Base-by-base conservation (phyloP, 1,140 invertebrate genomes). In the Bombus picipes region DNA sequence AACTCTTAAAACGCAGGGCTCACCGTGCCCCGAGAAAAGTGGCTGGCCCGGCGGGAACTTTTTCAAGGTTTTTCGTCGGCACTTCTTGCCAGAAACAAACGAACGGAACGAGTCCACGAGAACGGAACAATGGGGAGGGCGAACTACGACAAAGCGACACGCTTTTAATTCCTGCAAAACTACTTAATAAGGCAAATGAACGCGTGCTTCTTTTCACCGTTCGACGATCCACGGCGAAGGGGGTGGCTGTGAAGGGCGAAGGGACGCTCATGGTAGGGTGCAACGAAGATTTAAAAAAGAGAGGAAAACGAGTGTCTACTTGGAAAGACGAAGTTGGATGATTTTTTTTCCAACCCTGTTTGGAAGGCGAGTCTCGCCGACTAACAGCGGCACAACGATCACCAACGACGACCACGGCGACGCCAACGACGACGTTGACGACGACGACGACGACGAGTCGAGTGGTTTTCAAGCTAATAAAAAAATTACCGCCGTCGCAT, bases 391-490 rank as follows among this genome's bases (percentile, higher is more conserved):
- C 73, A 90, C 86, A 82, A 90, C 66, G 81, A 90, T 77, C 75
- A 86, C 84, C 53, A 12, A 77, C 87, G 85, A 81, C 74, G 57
- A 59, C 59, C 74, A 68, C 57, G 37, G 34, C 75, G 82, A 86
- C 87, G 82, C 79, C 86, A 80, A 72, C 71, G 73, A 75, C 68
- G 82, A 74, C 68, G 85, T 62, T 70, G 84, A 68, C 86, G 81
- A 85, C 87, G 85, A 87, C 87, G 90, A 80, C 90, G 91, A 88
- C 89, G 88, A 92, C 88, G 88, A 87, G 90, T 94, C 91, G 90
- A 94, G 93, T 94, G 93, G 92, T 92, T 93, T 94, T 94, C 90
- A 80, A 94, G 92, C 92, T 94, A 94, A 94, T 94, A 94, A 94
- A 94, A 93, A 94, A 94, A 93, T 94, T 94, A 93, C 91, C 90